phyloP scores from a whole-genome alignment of 2,797 vertebrate species.

The Antennarius maculatus region DNA sequence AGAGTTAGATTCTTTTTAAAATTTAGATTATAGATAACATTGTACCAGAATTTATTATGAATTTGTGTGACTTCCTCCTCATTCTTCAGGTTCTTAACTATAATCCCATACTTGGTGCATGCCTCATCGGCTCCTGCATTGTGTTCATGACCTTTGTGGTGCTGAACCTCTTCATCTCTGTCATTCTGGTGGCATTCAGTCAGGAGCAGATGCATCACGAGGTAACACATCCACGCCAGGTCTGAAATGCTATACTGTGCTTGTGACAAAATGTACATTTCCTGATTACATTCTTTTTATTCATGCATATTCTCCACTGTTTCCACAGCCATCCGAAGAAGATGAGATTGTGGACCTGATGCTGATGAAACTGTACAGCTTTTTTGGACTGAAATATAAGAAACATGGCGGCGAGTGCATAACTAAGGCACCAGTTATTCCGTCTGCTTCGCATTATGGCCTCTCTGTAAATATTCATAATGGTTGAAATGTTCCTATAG shows the following conservation, averaged over 20 bases:
- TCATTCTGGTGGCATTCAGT: conserved; percentile 94
- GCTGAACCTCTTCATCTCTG: conserved; percentile 96
- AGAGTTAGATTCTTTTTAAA: too few species aligned
- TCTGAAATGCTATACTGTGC: too few species aligned
- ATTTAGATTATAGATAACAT: background rate
- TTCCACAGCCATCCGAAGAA: conserved; percentile 89
- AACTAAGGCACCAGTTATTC: conserved; percentile 24
- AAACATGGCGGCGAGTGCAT: conserved; percentile 61
- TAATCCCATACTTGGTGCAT: conserved; percentile 90
- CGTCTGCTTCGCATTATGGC: conserved; percentile 37
- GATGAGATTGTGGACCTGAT: conserved; percentile 93
- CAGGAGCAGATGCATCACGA: conserved; percentile 92
- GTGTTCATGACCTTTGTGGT: conserved; percentile 98
- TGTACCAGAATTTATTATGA: conserved; percentile 2
- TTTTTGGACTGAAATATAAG: conserved; percentile 88
- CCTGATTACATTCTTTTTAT: background rate
- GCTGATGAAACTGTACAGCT: conserved; percentile 89
- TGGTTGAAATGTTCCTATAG: conserved; percentile 15
- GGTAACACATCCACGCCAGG: conserved; percentile 61
- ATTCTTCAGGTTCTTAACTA: conserved; percentile 88
- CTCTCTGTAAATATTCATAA: conserved; percentile 25
- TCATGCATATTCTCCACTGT: conserved; percentile 33
- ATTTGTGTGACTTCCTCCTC: background rate
- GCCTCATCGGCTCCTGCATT: conserved; percentile 95
- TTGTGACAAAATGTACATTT: background rate